These are phyloP conservation scores for Danio jaintianensis DNA, from an alignment of 2,797 vertebrate species.

Conservation along the genomic window DNA sequence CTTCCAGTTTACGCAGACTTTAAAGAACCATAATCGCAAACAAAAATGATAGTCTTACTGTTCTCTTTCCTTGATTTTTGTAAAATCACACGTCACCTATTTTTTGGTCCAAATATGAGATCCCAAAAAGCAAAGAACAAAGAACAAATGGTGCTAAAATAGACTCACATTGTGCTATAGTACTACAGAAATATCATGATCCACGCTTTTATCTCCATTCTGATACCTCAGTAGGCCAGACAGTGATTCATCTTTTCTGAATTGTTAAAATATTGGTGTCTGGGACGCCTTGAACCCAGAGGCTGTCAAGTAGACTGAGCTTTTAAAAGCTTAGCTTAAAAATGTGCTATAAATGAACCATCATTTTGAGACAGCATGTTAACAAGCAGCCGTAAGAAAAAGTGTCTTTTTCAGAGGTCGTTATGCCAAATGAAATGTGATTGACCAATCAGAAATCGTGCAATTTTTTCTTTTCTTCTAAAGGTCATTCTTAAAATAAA, in stretches of 20 bases:
- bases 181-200: not conserved
- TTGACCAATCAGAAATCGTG: not conserved
- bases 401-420: too few relatives aligned
- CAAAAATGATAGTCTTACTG: not conserved
- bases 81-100: not conserved
- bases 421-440: not conserved
- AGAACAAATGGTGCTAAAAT: not conserved
- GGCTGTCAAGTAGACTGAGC: not conserved
- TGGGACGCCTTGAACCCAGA: not conserved
- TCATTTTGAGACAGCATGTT: not conserved
- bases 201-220: not conserved
- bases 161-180: not conserved
- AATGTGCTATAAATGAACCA: not conserved
- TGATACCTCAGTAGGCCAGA: not conserved
- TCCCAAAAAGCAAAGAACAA: conserved; percentile 1
- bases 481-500: not conserved
- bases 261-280: not conserved
- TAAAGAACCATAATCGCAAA: not conserved
- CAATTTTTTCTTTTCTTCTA: not conserved
- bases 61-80: not conserved
- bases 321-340: not conserved
- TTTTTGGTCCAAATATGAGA: not conserved
- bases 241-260: conserved; percentile 25
- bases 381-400: too few relatives aligned
- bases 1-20: too few relatives aligned